Base-by-base conservation (phyloP, 2,797 vertebrate genomes). In the Calcarius lapponicus region DNA sequence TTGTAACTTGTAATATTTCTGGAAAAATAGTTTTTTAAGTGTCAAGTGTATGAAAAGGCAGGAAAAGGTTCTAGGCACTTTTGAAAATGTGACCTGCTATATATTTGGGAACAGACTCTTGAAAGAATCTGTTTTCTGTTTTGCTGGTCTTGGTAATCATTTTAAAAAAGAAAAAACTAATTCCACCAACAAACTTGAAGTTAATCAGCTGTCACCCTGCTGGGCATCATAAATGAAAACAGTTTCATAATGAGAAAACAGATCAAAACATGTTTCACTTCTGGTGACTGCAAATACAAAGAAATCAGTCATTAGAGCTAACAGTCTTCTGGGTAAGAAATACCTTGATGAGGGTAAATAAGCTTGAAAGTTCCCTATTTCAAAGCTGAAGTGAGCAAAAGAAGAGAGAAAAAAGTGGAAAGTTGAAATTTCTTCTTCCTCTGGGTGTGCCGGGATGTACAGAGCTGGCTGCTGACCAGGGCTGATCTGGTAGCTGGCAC, bases 211-310 rank as follows among this genome's bases (percentile, higher is more conserved):
- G 36, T 76, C n/a, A 25, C 56, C 92, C 74, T 91, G 60, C 42
- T 58, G 87, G 78, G 91, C 31, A 48, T 81, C 71, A 93, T 70
- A 93, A 96, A 84, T 72, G 67, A 86, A 88, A 87, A 48, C 29
- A 42, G 69, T 89, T 80, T 79, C 72, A 42, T 86, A 91, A 84
- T 78, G 31, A 88, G 78, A 86, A 95, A 96, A 94, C 71, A 62
- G 61, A 95, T 93, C 80, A 90, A 80, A 86, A 89, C 85, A 48
- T 47, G 58, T 92, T 94, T 90, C 56, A 60, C 71, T 53, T 90
- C 80, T 94, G 80, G 45, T 2, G 2, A 84, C 61, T 40, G 21
- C 50, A 86, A 94, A 82, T 50, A 76, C 53, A 92, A 86, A 83
- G 45, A 69, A 80, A 95, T 80, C 38, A 48, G 38, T 85, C 56